Conservation (phyloP, 2,888 invertebrate species). For the Drosophila niveifrons region DNA sequence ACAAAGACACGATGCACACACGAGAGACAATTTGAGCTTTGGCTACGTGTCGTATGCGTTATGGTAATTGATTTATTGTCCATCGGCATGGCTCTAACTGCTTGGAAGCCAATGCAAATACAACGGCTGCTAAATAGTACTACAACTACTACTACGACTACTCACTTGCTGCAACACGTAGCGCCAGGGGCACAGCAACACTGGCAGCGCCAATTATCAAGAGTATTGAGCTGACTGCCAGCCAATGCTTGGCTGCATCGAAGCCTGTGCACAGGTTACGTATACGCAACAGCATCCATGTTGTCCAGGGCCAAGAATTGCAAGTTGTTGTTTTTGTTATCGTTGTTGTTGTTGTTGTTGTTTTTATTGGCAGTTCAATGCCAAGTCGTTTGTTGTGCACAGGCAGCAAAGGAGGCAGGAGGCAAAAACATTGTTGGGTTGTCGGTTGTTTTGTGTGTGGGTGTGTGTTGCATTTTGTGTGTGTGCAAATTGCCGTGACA, state of each 20-base stretch:
- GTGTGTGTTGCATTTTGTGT: slow-evolving; percentile 73
- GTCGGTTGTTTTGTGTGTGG: slow-evolving; percentile 54
- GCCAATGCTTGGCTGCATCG: slow-evolving; percentile 90
- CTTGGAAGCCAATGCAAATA: slow-evolving; percentile 10
- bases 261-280: slow-evolving; percentile 85
- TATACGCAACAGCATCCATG: slow-evolving; percentile 71
- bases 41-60: slow-evolving; percentile 69
- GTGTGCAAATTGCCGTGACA: slow-evolving; percentile 81
- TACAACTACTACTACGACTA: slow-evolving; percentile 42
- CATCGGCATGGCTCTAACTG: slow-evolving; percentile 31
- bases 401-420: slow-evolving; percentile 26
- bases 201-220: slow-evolving; percentile 92
- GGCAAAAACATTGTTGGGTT: slow-evolving; percentile 25
- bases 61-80: slow-evolving; percentile 80
- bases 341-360: slow-evolving; percentile 51
- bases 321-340: slow-evolving; percentile 43
- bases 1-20: slow-evolving; percentile 24
- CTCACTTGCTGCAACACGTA: slow-evolving; percentile 89
- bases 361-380: slow-evolving; percentile 78
- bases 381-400: slow-evolving; percentile 68
- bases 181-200: slow-evolving; percentile 92
- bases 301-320: slow-evolving; percentile 64
- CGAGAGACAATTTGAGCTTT: slow-evolving; percentile 34
- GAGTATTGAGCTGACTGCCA: slow-evolving; percentile 91
- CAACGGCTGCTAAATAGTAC: slow-evolving; percentile 41